Evolutionary conservation across 2,113 vertebrate genomes (phyloP).

Genomic region (Speoplatyrhinus poulsoni): DNA sequence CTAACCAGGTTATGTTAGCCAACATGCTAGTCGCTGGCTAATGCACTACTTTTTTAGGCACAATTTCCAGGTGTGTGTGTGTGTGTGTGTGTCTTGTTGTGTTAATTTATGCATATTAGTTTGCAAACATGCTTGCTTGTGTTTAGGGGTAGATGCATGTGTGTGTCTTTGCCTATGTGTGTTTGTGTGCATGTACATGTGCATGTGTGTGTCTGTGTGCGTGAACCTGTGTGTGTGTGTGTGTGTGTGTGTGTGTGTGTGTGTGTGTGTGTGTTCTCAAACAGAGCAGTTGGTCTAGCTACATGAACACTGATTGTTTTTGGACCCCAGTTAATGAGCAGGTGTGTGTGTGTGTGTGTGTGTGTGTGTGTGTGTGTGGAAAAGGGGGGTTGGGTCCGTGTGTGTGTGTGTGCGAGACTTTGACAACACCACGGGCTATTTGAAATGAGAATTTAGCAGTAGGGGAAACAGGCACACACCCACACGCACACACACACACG

Average conservation of each 20-base stretch:
- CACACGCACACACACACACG: not conserved
- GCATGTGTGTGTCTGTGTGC: not conserved
- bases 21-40: no score
- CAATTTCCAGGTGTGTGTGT: not conserved
- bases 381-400: not conserved
- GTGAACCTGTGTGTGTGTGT: not conserved
- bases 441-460: not conserved
- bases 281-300: conserved; percentile 48
- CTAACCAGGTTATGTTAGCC: no score
- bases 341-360: conserved; percentile 39
- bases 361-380: no score
- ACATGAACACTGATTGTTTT: conserved; percentile 54
- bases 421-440: not conserved
- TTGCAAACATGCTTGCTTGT: not conserved
- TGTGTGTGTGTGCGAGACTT: conserved; percentile 43
- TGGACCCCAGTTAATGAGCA: conserved; percentile 65
- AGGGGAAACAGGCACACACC: not conserved
- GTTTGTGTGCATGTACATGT: conserved; percentile 14
- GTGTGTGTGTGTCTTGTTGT: conserved; percentile 5
- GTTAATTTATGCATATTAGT: not conserved
- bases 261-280: conserved; percentile 28
- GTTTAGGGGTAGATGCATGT: conserved; percentile 17
- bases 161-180: conserved; percentile 30
- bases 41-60: no score
- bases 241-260: conserved; percentile 32